Conservation (phyloP, 2,113 vertebrate species). For the Phycodurus eques region DNA sequence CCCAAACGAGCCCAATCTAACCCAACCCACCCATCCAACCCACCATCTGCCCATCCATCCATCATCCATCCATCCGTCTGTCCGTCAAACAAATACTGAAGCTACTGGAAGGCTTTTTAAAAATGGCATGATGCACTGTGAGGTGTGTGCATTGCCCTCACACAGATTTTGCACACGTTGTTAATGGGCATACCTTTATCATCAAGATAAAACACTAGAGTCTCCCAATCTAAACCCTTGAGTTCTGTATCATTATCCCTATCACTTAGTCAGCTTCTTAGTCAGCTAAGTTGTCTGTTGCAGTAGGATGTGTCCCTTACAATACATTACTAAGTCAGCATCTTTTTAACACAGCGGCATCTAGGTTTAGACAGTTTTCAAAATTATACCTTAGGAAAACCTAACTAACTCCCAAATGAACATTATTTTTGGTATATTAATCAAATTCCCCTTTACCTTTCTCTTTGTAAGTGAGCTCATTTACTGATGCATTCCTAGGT, state of each 20-base stretch:
- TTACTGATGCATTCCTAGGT: constrained; percentile 11
- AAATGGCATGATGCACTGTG: not conserved
- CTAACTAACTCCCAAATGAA: not conserved
- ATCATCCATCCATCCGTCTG: no score
- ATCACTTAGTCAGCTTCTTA: not conserved
- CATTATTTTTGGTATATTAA: not conserved
- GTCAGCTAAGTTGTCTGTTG: not conserved
- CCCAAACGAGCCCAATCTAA: no score
- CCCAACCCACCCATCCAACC: no score
- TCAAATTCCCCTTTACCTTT: not conserved
- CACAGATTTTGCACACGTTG: not conserved
- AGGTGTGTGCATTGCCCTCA: not conserved
- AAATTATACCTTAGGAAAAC: not conserved
- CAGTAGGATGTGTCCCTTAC: not conserved
- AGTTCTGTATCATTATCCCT: not conserved
- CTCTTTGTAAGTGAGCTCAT: constrained; percentile 1
- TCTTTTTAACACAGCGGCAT: not conserved
- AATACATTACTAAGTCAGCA: not conserved
- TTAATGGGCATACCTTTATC: not conserved
- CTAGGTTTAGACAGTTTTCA: not conserved
- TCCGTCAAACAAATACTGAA: no score
- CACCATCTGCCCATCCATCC: no score
- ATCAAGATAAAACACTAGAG: not conserved
- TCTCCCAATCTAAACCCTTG: not conserved
- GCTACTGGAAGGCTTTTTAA: no score